Base-by-base conservation (phyloP, 2,888 invertebrate genomes). In the Desoria tigrina region DNA sequence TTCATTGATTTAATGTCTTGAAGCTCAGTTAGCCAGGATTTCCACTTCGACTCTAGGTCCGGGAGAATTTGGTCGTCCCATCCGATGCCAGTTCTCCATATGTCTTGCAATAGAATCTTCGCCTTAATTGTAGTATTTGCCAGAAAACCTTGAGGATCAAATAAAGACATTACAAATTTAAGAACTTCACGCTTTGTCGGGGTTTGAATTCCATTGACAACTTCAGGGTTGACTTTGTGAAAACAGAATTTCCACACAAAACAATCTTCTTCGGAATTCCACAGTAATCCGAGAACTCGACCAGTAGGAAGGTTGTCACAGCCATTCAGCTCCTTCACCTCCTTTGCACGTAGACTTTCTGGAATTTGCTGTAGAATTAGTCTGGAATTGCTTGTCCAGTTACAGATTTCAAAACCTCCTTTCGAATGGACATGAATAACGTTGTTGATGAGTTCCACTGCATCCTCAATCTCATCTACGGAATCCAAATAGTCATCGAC, bases 91-190 rank as follows among this genome's bases (percentile, higher is more conserved):
- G 37, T 28, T 37, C 65, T 59, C 78, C 78, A 78, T 9, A 77
- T 62, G 26, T 74, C 57, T 63, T 78, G 78, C 3, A 78, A 45
- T 11, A 78, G 51, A 2, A 78, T 62, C 32, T 78, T 78, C 1
- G 67, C 73, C 16, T 68, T 61, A 0, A 79, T 62, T 1, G 66
- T 61, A 16, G 73, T 65, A 2, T 75, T 77, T 14, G 68, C 61
- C 2, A 77, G 18, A 51, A 78, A 71, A 55, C 78, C 79, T 11
- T 78, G 50, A 0, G 79, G 78, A 62, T 79, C 78, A 61, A 74
- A 79, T 1, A 77, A 14, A 1, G 64, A 66, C 57, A 77, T n/a
- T n/a, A n/a, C n/a, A n/a, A n/a, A n/a, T n/a, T n/a, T n/a, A n/a
- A n/a, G n/a, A n/a, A n/a, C n/a, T 78, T 69, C 65, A 24, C 77